Evolutionary conservation across 2,888 invertebrate genomes (phyloP), one percentile per base, ranked within the genome.

Genomic region (Suillia variegata): DNA sequence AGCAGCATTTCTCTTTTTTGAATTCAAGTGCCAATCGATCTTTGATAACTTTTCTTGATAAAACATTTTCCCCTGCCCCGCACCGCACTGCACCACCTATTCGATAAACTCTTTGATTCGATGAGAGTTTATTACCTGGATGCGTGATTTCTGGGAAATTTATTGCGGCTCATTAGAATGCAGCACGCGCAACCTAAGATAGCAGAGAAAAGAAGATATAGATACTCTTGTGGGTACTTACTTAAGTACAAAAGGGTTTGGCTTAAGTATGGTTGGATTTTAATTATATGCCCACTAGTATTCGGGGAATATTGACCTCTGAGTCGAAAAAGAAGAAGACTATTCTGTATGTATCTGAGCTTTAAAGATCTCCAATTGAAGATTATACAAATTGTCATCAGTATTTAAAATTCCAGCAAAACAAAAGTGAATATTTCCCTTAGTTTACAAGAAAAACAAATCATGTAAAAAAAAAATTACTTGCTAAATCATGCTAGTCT

Each of bases 161-260:
- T 76, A 78, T 72, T 67, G 73, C 70, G 61, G 66, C 68, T 76
- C 70, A 78, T 76, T 78, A 75, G 76, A 74, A 76, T 76, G 70
- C 76, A 69, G 20, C 18, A 20, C 3, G 5, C 45, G 13, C n/a
- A 38, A 26, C 26, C 38, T 38, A 13, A 38, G 38, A n/a, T 38
- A n/a, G 10, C 10, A 13, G 38, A 5, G 38, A 31, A 12, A 31
- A 12, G 12, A 12, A 31, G 31, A 31, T 6, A 31, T 31, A 31
- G 31, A 31, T 31, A 12, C 31, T n/a, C n/a, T n/a, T n/a, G 12
- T 31, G 31, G 6, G 31, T 31, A 31, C 12, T 6, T 12, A 31
- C 31, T 8, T 31, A 8, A 8, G 31, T 31, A 12, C 6, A 31
- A 31, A 31, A 31, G 31, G 31, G 31, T 31, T 31, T 31, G 31